Evolutionary conservation across 2,888 invertebrate genomes (phyloP).

Genomic region (Agrotis ipsilon): DNA sequence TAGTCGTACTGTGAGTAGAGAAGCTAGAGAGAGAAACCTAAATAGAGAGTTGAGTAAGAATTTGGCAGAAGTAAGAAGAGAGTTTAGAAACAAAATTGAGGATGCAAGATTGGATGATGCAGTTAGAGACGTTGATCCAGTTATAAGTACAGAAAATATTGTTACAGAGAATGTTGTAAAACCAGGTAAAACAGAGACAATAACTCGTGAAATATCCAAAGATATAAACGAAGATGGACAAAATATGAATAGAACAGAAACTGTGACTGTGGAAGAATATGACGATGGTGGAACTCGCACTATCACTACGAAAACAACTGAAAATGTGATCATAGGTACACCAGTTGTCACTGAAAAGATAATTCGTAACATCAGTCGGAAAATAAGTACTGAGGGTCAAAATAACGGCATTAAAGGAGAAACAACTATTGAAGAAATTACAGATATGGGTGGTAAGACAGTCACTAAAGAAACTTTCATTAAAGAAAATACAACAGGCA

Average conservation of each 20-base stretch:
- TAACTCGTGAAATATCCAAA: slow-evolving; percentile 13
- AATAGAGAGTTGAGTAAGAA: slow-evolving; percentile 34
- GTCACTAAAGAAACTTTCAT: slow-evolving; percentile 29
- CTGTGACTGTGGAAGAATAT: slow-evolving; percentile 21
- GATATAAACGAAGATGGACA: slow-evolving; percentile 33
- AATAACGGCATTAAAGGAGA: slow-evolving; percentile 10
- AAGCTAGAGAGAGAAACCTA: slow-evolving; percentile 48
- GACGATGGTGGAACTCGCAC: slow-evolving; percentile 37
- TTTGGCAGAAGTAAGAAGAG: slow-evolving; percentile 32
- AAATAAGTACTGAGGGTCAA: slow-evolving; percentile 13
- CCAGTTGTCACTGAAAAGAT: slow-evolving; percentile 38
- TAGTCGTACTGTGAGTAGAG: slow-evolving; percentile 54
- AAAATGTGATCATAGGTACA: slow-evolving; percentile 28
- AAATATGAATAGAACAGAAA: slow-evolving; percentile 27
- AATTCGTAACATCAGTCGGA: slow-evolving; percentile 35
- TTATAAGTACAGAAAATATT: slow-evolving; percentile 15
- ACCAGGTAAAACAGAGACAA: slow-evolving; percentile 29
- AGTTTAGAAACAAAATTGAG: slow-evolving; percentile 18
- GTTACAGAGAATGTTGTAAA: slow-evolving; percentile 13
- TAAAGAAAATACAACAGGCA: slow-evolving; percentile 43
- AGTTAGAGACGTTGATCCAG: slow-evolving; percentile 1
- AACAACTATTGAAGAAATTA: slow-evolving; percentile 28
- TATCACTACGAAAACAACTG: slow-evolving; percentile 43
- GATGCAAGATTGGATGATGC: slow-evolving; percentile 28
- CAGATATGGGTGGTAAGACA: slow-evolving; percentile 13